phyloP scores from a whole-genome alignment of 2,888 invertebrate species.

The Mimumesa dahlbomi region DNA sequence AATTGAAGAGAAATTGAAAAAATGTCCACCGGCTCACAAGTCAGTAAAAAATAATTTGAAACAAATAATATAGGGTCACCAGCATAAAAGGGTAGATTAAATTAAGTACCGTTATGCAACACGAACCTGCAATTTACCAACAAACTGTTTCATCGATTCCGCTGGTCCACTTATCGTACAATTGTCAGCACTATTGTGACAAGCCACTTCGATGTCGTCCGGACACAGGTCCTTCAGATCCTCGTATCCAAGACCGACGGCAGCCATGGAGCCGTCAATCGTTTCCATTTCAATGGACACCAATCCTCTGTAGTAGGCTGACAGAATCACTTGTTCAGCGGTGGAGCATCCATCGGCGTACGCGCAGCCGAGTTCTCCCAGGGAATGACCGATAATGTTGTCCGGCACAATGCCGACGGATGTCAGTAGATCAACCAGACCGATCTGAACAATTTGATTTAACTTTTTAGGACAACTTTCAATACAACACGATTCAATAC shows the following conservation, averaged over 20 bases:
- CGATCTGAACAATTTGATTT: constrained; percentile 81
- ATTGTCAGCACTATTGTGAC: constrained; percentile 92
- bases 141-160: constrained; percentile 85
- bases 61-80: too few species aligned
- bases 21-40: too few species aligned
- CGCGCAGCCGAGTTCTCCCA: constrained; percentile 96
- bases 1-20: not conserved
- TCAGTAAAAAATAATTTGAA: too few species aligned
- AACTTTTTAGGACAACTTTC: too few species aligned
- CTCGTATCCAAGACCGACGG: constrained; percentile 86
- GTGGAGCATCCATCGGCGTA: constrained; percentile 96
- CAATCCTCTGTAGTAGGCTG: constrained; percentile 67
- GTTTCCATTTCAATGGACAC: constrained; percentile 65
- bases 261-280: constrained; percentile 92
- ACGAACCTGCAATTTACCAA: constrained; percentile 82
- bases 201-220: constrained; percentile 89
- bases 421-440: constrained; percentile 84
- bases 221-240: constrained; percentile 86
- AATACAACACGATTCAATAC: too few species aligned
- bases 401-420: constrained; percentile 84
- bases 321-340: constrained; percentile 69
- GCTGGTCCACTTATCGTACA: constrained; percentile 94
- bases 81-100: too few species aligned
- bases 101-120: too few species aligned
- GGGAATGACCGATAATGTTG: constrained; percentile 92